Percentiles rank a stretch among this genome's conserved stretches.
These are phyloP conservation scores for Galeruca laticollis DNA, from an alignment of 2,888 invertebrate species.

Conservation along the genomic window DNA sequence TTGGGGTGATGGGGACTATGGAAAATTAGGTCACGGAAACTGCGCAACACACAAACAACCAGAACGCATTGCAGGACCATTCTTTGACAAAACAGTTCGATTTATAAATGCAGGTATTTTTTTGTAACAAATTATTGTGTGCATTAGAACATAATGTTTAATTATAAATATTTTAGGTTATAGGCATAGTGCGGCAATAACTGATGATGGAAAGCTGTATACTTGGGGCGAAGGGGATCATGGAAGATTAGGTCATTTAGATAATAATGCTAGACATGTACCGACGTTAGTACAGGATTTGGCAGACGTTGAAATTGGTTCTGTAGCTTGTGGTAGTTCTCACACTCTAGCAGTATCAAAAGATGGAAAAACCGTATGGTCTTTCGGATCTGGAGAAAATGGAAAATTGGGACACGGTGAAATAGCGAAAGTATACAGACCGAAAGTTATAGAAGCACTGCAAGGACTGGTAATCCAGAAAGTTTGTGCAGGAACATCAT, in stretches of 20 bases:
- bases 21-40: constrained; percentile 71
- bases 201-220: constrained; percentile 70
- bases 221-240: constrained; percentile 74
- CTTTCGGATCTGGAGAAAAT: constrained; percentile 71
- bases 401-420: constrained; percentile 69
- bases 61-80: constrained; percentile 68
- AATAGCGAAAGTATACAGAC: constrained; percentile 67
- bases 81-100: constrained; percentile 67
- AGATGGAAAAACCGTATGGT: constrained; percentile 72
- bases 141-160: neutral
- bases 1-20: constrained; percentile 74
- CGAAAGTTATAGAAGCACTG: constrained; percentile 72
- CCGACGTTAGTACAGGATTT: constrained; percentile 73
- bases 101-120: constrained; percentile 68
- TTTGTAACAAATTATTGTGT: constrained; percentile 6
- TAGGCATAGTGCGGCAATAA: constrained; percentile 71
- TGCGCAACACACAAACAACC: constrained; percentile 70
- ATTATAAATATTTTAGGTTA: constrained; percentile 62
- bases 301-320: constrained; percentile 71
- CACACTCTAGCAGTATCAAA: constrained; percentile 70
- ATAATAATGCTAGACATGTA: constrained; percentile 70
- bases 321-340: constrained; percentile 71
- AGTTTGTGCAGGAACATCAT: constrained; percentile 70
- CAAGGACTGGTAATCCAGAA: constrained; percentile 71
- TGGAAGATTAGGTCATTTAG: constrained; percentile 73